Base-by-base conservation (phyloP, 2,113 vertebrate genomes). In the Menura novaehollandiae region DNA sequence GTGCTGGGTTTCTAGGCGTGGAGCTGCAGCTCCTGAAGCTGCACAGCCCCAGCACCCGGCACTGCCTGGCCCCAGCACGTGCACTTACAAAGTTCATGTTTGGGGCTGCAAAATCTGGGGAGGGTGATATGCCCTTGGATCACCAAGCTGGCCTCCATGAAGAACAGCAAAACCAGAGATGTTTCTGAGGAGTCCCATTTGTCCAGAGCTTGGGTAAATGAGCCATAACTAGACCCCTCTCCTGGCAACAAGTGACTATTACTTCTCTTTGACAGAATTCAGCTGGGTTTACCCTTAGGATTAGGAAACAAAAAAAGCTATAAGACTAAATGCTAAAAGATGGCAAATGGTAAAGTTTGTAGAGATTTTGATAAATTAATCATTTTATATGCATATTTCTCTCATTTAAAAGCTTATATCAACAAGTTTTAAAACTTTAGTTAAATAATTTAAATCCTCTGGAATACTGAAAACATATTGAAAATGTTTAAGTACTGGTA, bases 11-110 rank as follows among this genome's bases (percentile, higher is more conserved):
- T 91, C 46, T 53, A 55, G 67, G 14, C 12, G 15, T 0, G 2
- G 69, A 91, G 52, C 52, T 24, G n/a, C 56, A 8, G 30, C 44
- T 83, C 74, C 71, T 23, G 22, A 60, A 73, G 46, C 53, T 22
- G 41, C 0, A 0, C 21, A 19, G 53, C 27, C 49, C 58, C 3
- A 1, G 47, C 16, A 27, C 9, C n/a, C 2, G 0, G 37, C 6
- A 1, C 15, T 30, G 37, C 51, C 63, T 7, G 15, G 37, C 22
- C 21, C 30, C 2, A 1, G 37, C 53, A 47, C 13, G 0, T 0
- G 4, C 23, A 52, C 79, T 66, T 16, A 1, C 1, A 11, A 41
- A 32, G 15, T 56, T 9, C 1, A 0, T 53, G 28, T 58, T 64
- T 76, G 37, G 37, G 39, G 24, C 20, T 63, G 30, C 32, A 73